Percentiles rank a stretch among this genome's conserved stretches.
phyloP scores from a whole-genome alignment of 1,140 invertebrate species.

The Drosophila paulistorum region DNA sequence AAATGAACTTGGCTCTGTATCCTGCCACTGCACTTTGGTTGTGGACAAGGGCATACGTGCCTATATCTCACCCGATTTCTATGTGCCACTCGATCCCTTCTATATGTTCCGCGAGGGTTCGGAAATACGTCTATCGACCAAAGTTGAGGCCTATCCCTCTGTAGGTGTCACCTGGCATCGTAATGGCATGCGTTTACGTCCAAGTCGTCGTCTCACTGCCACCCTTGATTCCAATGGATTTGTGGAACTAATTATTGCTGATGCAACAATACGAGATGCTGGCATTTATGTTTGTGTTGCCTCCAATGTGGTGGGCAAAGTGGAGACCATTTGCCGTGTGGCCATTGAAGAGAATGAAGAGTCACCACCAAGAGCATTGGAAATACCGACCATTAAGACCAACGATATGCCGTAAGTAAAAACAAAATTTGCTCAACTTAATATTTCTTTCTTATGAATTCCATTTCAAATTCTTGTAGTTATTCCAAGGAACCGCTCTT shows the following conservation, averaged over 20 bases:
- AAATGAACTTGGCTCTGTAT: constrained; percentile 92
- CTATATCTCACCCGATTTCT: constrained; percentile 91
- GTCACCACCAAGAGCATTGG: constrained; percentile 32
- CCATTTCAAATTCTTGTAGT: constrained; percentile 81
- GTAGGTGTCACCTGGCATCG: constrained; percentile 92
- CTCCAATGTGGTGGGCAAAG: constrained; percentile 92
- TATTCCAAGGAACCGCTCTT: constrained; percentile 92
- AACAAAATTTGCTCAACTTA: constrained; percentile 37
- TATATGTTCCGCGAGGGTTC: constrained; percentile 85
- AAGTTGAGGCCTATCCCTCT: constrained; percentile 91
- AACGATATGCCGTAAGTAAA: constrained; percentile 85
- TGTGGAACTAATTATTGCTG: constrained; percentile 88
- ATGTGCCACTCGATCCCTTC: constrained; percentile 86
- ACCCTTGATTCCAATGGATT: constrained; percentile 91
- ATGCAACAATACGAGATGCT: constrained; percentile 88
- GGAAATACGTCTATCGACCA: constrained; percentile 88
- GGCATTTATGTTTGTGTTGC: constrained; percentile 95
- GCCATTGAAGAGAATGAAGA: constrained; percentile 84
- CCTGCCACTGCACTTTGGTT: constrained; percentile 90
- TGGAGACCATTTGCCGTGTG: constrained; percentile 89
- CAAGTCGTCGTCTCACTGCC: constrained; percentile 89
- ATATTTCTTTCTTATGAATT: neutral
- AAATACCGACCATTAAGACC: constrained; percentile 83
- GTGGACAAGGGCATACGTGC: constrained; percentile 93
- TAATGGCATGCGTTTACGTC: constrained; percentile 88